Conservation (phyloP, 2,797 vertebrate species). For the Pantherophis vulpinus region DNA sequence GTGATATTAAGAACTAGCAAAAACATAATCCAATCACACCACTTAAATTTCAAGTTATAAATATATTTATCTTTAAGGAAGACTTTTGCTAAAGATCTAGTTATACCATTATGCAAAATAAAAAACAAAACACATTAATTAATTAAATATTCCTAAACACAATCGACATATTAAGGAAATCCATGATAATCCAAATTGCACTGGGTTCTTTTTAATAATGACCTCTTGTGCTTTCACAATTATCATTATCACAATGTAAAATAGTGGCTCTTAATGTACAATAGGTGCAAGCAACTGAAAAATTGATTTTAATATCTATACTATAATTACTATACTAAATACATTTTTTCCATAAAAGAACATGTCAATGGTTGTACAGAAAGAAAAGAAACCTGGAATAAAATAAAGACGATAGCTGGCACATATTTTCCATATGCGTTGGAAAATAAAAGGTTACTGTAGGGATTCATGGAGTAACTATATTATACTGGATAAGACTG, state of each 20-base stretch:
- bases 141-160: not conserved
- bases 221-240: not conserved
- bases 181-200: not conserved
- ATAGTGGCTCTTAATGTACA: not conserved
- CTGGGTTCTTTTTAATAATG: not conserved
- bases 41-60: not conserved
- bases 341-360: not conserved
- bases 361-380: not conserved
- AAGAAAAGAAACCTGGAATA: not conserved
- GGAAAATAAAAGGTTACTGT: not conserved
- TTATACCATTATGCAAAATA: conserved; percentile 25
- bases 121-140: conserved; percentile 37
- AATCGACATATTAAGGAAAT: not conserved
- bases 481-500: not conserved
- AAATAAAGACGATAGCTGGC: not conserved
- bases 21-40: not conserved
- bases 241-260: not conserved
- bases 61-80: not conserved
- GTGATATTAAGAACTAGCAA: conserved; percentile 1
- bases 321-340: not conserved
- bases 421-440: not conserved
- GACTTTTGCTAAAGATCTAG: conserved; percentile 27
- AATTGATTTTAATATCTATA: not conserved
- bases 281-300: not conserved
- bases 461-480: not conserved